Base-by-base conservation (phyloP, 2,888 invertebrate genomes). In the Megamerina dolium region DNA sequence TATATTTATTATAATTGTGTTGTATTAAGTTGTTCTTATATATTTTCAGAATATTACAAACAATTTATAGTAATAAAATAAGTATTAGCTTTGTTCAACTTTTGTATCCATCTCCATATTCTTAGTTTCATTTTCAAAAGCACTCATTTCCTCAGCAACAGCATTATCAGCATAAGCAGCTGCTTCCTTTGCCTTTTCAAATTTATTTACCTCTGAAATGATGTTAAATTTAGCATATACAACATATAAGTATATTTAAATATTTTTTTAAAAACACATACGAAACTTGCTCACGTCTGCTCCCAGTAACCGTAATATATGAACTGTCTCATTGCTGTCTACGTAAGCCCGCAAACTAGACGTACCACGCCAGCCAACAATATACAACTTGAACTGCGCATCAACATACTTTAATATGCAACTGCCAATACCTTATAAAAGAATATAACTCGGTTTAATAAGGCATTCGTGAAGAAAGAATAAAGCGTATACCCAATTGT, bases 331-430 rank as follows among this genome's bases (percentile, higher is more conserved):
- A 43, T 84, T 80, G 20, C 82, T 77, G 18, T 90, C 83, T 23
- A 94, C 87, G 73, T 95, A 96, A 0, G 91, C 91, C 13, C 93
- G 77, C 16, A 94, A 74, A 0, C 92, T 89, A 47, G 82, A 81
- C 10, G 83, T 86, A 4, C 95, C 95, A 49, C 89, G 81, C 95
- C 96, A 96, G 0, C 94, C 95, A 36, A 89, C 90, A 46, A 91
- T 73, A 27, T 80, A 78, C 37, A 92, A 73, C 4, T 77, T 72
- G 37, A 82, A 74, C 50, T 68, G 69, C 6, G 64, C 58, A 39
- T 77, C 77, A 5, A 66, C 64, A 58, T 83, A 87, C 50, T 83
- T 76, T 8, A 91, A 70, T 26, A 89, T 77, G 60, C 89, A 87
- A 69, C 89, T 89, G 43, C 90, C 90, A 2, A 79, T 75, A 49